These are phyloP conservation scores for Apis dorsata DNA, from an alignment of 1,140 invertebrate genomes.

Conservation along the genomic window DNA sequence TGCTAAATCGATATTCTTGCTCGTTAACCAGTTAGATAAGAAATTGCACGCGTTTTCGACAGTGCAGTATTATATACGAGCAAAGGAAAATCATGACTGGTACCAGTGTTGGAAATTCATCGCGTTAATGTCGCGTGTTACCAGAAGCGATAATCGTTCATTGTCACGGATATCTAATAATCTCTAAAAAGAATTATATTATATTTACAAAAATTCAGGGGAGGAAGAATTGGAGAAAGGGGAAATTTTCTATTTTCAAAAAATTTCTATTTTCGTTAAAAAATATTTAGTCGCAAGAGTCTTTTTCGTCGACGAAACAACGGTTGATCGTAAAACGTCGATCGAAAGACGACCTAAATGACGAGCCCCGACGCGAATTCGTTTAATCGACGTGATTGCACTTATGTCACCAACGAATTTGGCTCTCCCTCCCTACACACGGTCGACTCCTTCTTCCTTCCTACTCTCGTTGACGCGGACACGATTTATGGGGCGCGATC, in stretches of 20 bases:
- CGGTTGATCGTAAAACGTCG: not conserved
- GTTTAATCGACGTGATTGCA: conserved; percentile 68
- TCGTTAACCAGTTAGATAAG: not conserved
- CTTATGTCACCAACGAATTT: conserved; percentile 68
- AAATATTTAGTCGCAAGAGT: not conserved
- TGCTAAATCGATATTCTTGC: not conserved
- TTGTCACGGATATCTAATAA: too few relatives aligned
- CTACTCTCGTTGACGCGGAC: conserved; percentile 51
- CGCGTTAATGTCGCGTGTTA: not conserved
- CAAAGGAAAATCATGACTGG: not conserved
- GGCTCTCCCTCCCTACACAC: conserved; percentile 10
- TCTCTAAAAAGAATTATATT: too few relatives aligned
- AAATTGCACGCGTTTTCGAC: too few relatives aligned
- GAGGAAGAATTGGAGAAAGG: too few relatives aligned
- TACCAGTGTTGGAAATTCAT: not conserved
- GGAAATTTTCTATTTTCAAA: too few relatives aligned
- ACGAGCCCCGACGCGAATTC: conserved; percentile 52
- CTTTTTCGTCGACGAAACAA: not conserved
- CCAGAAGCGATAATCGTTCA: too few relatives aligned
- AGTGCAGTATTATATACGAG: too few relatives aligned
- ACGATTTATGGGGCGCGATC: conserved; percentile 52
- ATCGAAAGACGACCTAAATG: conserved; percentile 11
- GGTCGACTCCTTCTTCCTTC: conserved; percentile 40
- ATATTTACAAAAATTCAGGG: too few relatives aligned
- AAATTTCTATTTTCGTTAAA: not conserved